Base-by-base conservation (phyloP, 2,797 vertebrate genomes). In the Molossus alvarezi region DNA sequence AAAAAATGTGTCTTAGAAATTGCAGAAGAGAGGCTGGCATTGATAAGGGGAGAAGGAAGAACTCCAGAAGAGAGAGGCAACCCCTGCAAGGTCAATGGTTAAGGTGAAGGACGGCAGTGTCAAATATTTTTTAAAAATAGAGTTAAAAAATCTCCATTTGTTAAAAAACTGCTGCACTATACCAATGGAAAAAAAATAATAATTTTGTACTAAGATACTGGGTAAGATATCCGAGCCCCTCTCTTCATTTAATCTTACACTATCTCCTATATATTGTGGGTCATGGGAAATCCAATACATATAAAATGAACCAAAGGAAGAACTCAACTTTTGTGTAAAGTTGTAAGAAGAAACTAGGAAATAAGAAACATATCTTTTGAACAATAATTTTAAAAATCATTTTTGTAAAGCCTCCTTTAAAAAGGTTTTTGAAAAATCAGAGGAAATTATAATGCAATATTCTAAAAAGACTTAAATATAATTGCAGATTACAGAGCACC, bases 341-440 rank as follows among this genome's bases (percentile, higher is more conserved):
- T 82, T 95, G 1, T 27, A 72, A 73, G 25, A 93, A 89, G 10
- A 75, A 92, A 53, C 1, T 37, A 57, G 69, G 21, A 48, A 65
- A 18, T 23, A 60, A 55, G 51, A 90, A 95, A 87, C n/a, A 85
- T 18, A 62, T 29, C 17, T 91, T 90, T 85, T 69, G 6, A 71
- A 41, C 3, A 48, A 62, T 79, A 10, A 58, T 57, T 81, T 88
- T 51, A 2, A 58, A 85, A 37, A 55, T 9, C 0, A 12, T 21
- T 76, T 69, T 83, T 69, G 8, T 67, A 69, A 93, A 90, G 25
- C 0, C 4, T 2, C 11, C 69, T 88, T 88, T 9, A 5, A 33
- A 83, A 93, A 57, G 6, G 0, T 13, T 92, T 33, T 75, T 29
- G 33, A 90, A 85, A 73, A 48, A 81, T 27, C 57, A 77, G 23